Conservation (phyloP, 1,140 invertebrate genomes). For the Triops longicaudatus region DNA sequence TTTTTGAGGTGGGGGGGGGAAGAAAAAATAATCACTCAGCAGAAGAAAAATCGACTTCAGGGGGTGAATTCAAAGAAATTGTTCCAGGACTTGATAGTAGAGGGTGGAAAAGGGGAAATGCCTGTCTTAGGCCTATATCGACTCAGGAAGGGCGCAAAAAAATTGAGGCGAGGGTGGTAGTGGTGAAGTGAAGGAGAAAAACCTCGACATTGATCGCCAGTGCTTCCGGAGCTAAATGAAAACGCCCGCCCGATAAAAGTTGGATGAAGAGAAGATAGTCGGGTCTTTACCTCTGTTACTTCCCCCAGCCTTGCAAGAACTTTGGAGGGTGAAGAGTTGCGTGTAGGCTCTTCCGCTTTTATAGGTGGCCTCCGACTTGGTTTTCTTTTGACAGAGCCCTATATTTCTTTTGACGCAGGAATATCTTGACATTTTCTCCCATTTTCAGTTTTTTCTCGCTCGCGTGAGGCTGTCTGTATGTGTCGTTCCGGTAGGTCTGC, state of each 20-base stretch:
- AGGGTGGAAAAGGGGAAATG: neutral
- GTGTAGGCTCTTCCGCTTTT: neutral
- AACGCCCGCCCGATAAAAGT: conserved; percentile 1
- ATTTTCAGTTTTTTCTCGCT: neutral
- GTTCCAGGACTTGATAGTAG: neutral
- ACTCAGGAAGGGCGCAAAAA: neutral
- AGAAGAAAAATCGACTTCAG: neutral
- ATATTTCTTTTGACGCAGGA: neutral
- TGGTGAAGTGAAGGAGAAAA: neutral
- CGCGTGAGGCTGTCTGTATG: neutral
- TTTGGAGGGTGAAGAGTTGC: neutral
- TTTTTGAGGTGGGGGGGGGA: no score
- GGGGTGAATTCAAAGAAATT: neutral
- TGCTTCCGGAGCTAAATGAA: conserved; percentile 14
- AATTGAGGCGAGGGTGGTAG: neutral
- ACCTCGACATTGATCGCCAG: conserved; percentile 5
- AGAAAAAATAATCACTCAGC: no score
- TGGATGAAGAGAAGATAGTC: neutral
- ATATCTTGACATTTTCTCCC: neutral
- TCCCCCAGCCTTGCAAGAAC: neutral
- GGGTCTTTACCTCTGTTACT: neutral
- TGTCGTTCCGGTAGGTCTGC: neutral
- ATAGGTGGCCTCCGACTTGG: neutral
- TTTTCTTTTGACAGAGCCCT: neutral
- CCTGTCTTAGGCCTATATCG: conserved; percentile 3